A percentile compares a stretch with the other conserved stretches of the same genome.
Conservation (phyloP, 1,140 invertebrate species). For the Mesaphorura yosii region DNA sequence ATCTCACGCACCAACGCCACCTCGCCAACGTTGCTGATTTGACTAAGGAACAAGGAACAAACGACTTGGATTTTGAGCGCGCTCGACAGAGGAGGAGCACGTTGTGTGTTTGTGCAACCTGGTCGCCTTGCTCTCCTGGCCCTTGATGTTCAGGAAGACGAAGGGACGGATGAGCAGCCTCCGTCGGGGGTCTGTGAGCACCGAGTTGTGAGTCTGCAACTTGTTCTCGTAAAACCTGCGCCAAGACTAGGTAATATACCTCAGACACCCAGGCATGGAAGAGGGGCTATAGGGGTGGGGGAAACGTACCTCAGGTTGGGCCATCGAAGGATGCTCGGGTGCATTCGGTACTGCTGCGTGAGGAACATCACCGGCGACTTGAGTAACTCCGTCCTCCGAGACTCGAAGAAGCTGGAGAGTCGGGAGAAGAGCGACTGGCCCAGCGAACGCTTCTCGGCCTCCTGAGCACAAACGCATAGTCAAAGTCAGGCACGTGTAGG, state of each 20-base stretch:
- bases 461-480: slow-evolving; percentile 35
- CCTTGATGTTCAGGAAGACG: slow-evolving; percentile 11
- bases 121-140: background rate
- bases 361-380: slow-evolving; percentile 52
- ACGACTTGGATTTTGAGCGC: background rate
- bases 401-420: slow-evolving; percentile 41
- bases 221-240: background rate
- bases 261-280: no score
- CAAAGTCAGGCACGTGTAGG: no score
- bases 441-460: slow-evolving; percentile 47
- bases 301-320: slow-evolving; percentile 55
- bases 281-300: no score
- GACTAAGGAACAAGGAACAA: background rate
- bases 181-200: background rate
- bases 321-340: slow-evolving; percentile 58
- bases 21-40: slow-evolving; percentile 20
- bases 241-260: no score
- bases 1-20: slow-evolving; percentile 4
- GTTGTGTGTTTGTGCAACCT: no score
- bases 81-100: no score
- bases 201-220: background rate
- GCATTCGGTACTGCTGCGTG: slow-evolving; percentile 74
- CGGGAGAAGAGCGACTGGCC: slow-evolving; percentile 54
- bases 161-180: slow-evolving; percentile 1
- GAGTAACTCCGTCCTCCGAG: slow-evolving; percentile 20